Evolutionary conservation across 2,113 vertebrate genomes (phyloP).

Genomic region (Archilochus colubris): DNA sequence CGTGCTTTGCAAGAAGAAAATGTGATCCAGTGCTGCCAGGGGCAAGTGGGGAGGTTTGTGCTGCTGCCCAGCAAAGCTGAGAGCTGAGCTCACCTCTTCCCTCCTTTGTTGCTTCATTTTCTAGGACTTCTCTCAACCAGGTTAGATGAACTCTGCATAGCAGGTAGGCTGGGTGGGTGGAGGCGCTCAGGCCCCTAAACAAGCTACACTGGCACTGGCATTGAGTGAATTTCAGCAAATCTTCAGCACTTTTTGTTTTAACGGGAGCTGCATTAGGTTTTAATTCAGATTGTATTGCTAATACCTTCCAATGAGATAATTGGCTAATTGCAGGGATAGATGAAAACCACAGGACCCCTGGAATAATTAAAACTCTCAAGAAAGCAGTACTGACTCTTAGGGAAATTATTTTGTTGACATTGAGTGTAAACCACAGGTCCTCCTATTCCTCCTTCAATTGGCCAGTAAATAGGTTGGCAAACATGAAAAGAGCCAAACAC

Average conservation of each 20-base stretch:
- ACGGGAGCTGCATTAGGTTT: neutral
- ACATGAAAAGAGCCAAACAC: conserved; percentile 14
- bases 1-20: neutral
- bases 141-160: neutral
- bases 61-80: neutral
- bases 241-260: neutral
- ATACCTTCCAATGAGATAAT: conserved; percentile 27
- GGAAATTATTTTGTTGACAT: conserved; percentile 51
- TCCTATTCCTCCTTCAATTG: conserved; percentile 1
- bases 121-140: neutral
- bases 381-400: conserved; percentile 46
- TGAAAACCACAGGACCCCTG: conserved; percentile 34
- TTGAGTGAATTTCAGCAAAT: neutral
- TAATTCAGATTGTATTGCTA: conserved; percentile 61
- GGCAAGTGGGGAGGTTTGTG: neutral
- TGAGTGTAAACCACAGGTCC: conserved; percentile 24
- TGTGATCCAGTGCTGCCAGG: neutral
- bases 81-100: neutral
- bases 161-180: neutral
- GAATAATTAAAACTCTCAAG: conserved; percentile 37
- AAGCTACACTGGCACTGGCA: neutral
- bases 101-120: rapidly evolving
- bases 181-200: neutral
- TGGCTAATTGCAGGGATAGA: conserved; percentile 19
- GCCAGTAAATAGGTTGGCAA: conserved; percentile 32